These are phyloP conservation scores for Entomobrya proxima DNA, from an alignment of 2,888 invertebrate genomes.

Conservation along the genomic window DNA sequence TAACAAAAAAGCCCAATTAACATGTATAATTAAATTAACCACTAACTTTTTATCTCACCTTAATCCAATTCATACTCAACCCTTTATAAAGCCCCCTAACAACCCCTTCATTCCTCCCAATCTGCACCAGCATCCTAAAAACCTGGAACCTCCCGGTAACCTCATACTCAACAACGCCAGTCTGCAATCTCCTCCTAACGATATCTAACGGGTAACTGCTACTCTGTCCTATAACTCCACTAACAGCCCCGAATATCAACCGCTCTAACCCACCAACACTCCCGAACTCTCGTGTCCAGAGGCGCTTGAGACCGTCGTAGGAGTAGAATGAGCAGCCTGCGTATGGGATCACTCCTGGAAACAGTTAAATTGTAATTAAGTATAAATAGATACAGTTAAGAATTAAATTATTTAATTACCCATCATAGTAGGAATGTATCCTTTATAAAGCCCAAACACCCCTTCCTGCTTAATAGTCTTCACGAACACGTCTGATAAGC, in stretches of 20 bases:
- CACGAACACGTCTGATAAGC: constrained; percentile 80
- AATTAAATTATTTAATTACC: no score
- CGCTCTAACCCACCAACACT: constrained; percentile 76
- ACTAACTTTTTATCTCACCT: no score
- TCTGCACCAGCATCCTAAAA: neutral
- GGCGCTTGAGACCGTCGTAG: constrained; percentile 92
- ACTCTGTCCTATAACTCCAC: constrained; percentile 95
- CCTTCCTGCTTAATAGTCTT: constrained; percentile 79
- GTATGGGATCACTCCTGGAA: constrained; percentile 92
- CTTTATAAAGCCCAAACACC: constrained; percentile 86
- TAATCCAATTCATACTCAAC: constrained; percentile 81
- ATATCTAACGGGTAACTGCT: constrained; percentile 98
- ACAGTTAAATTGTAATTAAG: neutral
- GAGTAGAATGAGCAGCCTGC: constrained; percentile 98
- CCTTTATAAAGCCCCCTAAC: constrained; percentile 96
- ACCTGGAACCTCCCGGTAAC: neutral
- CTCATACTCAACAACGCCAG: constrained; percentile 75
- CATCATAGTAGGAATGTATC: constrained; percentile 91
- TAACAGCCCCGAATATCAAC: constrained; percentile 87
- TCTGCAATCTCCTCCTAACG: constrained; percentile 86
- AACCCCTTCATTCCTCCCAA: constrained; percentile 85
- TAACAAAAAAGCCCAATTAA: no score
- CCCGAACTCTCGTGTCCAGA: constrained; percentile 71
- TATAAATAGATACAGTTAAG: no score
- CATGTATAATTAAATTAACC: no score